Conservation (phyloP, 1,140 invertebrate species). For the Heliconius melpomene region DNA sequence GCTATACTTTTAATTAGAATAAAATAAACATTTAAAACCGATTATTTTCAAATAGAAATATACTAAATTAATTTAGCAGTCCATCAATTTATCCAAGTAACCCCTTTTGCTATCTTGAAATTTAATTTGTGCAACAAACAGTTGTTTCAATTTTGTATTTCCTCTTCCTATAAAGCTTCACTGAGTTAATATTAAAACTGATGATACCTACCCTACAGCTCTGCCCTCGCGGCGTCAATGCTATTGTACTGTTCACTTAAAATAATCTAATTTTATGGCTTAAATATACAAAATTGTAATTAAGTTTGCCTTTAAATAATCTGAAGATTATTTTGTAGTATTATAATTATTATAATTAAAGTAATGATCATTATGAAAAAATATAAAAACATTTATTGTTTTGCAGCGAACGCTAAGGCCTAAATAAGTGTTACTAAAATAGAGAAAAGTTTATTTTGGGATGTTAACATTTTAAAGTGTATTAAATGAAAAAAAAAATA, state of each 20-base stretch:
- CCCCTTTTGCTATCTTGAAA: slow-evolving; percentile 23
- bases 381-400: too few relatives aligned
- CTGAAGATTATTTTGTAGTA: neutral
- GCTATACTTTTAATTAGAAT: neutral
- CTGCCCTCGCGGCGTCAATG: neutral
- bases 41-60: slow-evolving; percentile 6
- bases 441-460: too few relatives aligned
- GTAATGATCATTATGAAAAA: too few relatives aligned
- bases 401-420: too few relatives aligned
- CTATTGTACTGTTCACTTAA: slow-evolving; percentile 3
- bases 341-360: too few relatives aligned
- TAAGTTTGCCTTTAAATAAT: neutral
- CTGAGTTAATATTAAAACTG: slow-evolving; percentile 11
- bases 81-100: neutral
- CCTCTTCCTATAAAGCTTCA: neutral
- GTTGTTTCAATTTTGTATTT: slow-evolving; percentile 10
- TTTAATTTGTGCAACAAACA: slow-evolving; percentile 23
- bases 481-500: too few relatives aligned
- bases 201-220: neutral
- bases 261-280: neutral
- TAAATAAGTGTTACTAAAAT: too few relatives aligned
- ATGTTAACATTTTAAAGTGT: too few relatives aligned
- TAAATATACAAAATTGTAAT: neutral
- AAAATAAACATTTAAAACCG: neutral
- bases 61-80: neutral